Conservation (phyloP, 2,888 invertebrate species). For the Leistus spinibarbis region DNA sequence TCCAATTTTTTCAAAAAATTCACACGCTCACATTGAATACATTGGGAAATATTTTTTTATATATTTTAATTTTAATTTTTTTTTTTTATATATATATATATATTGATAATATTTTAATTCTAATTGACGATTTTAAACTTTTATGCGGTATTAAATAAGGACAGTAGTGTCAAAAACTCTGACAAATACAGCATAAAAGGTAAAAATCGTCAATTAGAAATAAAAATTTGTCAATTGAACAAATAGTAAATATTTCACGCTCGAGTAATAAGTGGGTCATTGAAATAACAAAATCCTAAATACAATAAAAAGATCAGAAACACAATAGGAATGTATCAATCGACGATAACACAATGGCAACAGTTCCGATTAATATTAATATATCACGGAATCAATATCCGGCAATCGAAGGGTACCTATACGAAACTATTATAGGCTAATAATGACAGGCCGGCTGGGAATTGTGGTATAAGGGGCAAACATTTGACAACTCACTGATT, state of each 20-base stretch:
- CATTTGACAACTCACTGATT: constrained; percentile 68
- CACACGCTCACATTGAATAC: no score
- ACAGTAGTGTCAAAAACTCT: no score
- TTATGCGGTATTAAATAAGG: no score
- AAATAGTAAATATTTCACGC: background rate
- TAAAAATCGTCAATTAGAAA: background rate
- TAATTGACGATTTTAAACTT: no score
- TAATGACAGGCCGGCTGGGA: background rate
- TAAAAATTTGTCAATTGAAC: background rate
- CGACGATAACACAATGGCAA: background rate
- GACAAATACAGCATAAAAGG: no score
- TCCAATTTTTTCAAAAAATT: no score
- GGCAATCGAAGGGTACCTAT: background rate
- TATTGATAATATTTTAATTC: no score
- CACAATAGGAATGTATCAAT: background rate
- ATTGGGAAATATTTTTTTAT: no score
- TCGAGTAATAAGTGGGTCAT: background rate
- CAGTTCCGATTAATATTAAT: background rate
- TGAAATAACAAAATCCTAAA: background rate
- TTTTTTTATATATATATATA: no score
- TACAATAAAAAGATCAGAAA: background rate
- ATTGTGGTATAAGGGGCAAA: background rate
- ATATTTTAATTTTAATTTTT: no score
- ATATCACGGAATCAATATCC: background rate
- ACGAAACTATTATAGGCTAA: background rate